A percentile compares a stretch with the other conserved stretches of the same genome.
Evolutionary conservation across 2,797 vertebrate species (phyloP).

Genomic region (Siniperca scherzeri): DNA sequence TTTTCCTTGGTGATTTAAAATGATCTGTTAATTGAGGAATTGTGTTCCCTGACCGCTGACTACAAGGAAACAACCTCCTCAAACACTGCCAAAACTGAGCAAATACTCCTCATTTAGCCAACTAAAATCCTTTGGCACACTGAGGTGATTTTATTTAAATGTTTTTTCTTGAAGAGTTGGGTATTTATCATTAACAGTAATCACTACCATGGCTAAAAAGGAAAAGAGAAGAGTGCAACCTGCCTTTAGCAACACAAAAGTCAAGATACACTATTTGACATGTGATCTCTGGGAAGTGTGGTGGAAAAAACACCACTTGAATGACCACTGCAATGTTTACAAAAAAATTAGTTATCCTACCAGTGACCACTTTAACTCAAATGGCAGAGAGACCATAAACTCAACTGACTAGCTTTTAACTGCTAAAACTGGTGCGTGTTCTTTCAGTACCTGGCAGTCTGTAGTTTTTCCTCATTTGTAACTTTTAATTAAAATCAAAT

Average conservation of each 20-base stretch:
- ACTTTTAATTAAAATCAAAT: slow-evolving; percentile 52
- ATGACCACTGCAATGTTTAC: not conserved
- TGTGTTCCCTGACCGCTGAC: not conserved
- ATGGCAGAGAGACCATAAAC: not conserved
- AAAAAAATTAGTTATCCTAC: not conserved
- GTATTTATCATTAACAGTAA: not conserved
- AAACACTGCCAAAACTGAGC: not conserved
- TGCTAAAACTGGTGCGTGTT: not conserved
- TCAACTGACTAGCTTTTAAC: not conserved
- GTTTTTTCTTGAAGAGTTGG: not conserved
- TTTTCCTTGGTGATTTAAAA: not conserved
- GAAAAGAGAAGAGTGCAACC: not conserved
- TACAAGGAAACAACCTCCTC: no score
- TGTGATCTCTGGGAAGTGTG: not conserved
- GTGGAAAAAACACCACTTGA: not conserved
- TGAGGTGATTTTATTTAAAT: not conserved
- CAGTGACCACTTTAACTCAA: not conserved
- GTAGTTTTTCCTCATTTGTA: slow-evolving; percentile 13
- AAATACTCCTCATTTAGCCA: not conserved
- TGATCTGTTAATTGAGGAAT: not conserved
- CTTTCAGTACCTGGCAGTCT: not conserved
- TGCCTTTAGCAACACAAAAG: not conserved
- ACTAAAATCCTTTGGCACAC: not conserved
- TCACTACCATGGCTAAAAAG: not conserved
- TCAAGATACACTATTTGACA: not conserved